Conservation (phyloP, 2,888 invertebrate species). For the Hylaea fasciaria region DNA sequence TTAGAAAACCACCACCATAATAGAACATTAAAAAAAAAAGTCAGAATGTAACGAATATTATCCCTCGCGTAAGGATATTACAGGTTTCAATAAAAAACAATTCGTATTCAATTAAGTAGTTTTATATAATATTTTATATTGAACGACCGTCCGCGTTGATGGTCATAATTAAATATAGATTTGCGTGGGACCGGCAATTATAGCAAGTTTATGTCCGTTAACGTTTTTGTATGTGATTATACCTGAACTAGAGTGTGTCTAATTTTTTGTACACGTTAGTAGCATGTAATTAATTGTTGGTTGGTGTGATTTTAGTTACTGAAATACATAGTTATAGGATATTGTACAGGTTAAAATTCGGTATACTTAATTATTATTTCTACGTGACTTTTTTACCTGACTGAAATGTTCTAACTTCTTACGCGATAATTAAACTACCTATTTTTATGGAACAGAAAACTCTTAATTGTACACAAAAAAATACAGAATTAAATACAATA, state of each 20-base stretch:
- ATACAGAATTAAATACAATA: too few species aligned
- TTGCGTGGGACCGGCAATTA: constrained; percentile 41
- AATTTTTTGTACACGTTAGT: constrained; percentile 10
- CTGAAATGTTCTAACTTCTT: too few species aligned
- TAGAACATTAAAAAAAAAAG: too few species aligned
- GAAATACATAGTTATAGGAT: not conserved
- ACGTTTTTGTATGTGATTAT: constrained; percentile 18
- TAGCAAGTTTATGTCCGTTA: constrained; percentile 27
- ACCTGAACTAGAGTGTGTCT: constrained; percentile 27
- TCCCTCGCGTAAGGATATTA: constrained; percentile 7
- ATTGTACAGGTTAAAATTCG: too few species aligned
- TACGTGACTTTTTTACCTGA: too few species aligned
- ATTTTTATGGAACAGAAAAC: too few species aligned
- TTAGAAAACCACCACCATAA: too few species aligned
- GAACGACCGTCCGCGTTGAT: constrained; percentile 32
- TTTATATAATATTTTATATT: constrained; percentile 11
- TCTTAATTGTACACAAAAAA: too few species aligned
- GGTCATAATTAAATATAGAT: constrained; percentile 58
- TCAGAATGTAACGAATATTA: not conserved
- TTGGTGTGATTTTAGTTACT: constrained; percentile 1
- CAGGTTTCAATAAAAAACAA: constrained; percentile 14
- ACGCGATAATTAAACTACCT: too few species aligned
- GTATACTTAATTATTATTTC: too few species aligned
- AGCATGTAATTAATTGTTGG: constrained; percentile 1
- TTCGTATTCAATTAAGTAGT: constrained; percentile 41